phyloP scores from a whole-genome alignment of 2,888 invertebrate genomes.

The Neria commutata region DNA sequence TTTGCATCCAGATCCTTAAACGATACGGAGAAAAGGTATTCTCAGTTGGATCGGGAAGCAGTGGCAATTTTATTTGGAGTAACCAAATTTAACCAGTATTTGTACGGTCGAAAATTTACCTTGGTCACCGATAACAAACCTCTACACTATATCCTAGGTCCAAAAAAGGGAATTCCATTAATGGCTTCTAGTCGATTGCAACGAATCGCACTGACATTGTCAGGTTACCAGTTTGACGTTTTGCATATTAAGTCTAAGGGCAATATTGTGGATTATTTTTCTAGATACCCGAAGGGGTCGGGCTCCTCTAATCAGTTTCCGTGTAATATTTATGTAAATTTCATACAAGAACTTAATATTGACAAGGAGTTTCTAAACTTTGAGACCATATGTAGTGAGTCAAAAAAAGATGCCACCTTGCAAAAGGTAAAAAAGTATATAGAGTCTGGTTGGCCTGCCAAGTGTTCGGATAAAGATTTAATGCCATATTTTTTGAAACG shows the following conservation, averaged over 20 bases:
- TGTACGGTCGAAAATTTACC: slow-evolving; percentile 53
- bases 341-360: slow-evolving; percentile 8
- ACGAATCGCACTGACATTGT: slow-evolving; percentile 33
- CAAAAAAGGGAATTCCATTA: slow-evolving; percentile 43
- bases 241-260: slow-evolving; percentile 28
- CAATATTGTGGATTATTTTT: slow-evolving; percentile 38
- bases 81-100: slow-evolving; percentile 52
- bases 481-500: slow-evolving; percentile 18
- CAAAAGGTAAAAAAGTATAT: slow-evolving; percentile 1
- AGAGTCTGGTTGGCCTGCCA: slow-evolving; percentile 6
- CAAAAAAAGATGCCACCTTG: slow-evolving; percentile 1
- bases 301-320: background rate
- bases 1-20: slow-evolving; percentile 50
- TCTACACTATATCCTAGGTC: slow-evolving; percentile 42
- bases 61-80: slow-evolving; percentile 51
- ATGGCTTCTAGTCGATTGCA: slow-evolving; percentile 42
- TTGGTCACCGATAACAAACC: slow-evolving; percentile 56
- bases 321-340: slow-evolving; percentile 16
- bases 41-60: slow-evolving; percentile 42
- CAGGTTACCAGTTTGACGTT: slow-evolving; percentile 35
- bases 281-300: slow-evolving; percentile 22
- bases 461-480: slow-evolving; percentile 7
- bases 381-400: slow-evolving; percentile 3
- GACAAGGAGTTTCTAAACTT: slow-evolving; percentile 9
- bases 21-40: slow-evolving; percentile 42